Evolutionary conservation across 64 coral and sea anemone genomes (phyloP), one percentile per base, ranked within the genome.

Genomic region (Actinia tenebrosa): DNA sequence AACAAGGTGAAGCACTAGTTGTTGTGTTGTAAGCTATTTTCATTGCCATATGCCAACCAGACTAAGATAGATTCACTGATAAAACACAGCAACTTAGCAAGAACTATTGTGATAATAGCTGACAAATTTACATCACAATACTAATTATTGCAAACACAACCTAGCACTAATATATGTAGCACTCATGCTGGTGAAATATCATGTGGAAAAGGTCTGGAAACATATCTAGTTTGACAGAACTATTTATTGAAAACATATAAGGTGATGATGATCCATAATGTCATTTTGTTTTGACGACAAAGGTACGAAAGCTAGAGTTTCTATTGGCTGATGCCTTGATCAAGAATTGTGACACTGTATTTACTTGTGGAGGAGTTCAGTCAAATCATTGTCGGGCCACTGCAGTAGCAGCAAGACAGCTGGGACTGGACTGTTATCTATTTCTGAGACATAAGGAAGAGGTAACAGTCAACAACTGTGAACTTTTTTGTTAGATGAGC

Each of bases 241-340:
- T 37, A 37, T 37, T 37, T 37, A 37, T 50, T 0, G 3, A 5
- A 50, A 50, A 50, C 47, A 50, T 8, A 50, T 50, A 66, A 9
- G n/a, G 6, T 66, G 19, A n/a, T 20, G 22, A 20, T 18, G 5
- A 81, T 81, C 15, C n/a, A 53, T 20, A n/a, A 52, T 50, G 45
- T 22, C n/a, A 20, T 37, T 47, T 7, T 47, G 4, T 81, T 52
- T 86, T 22, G 19, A 23, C 7, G 10, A 23, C 37, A 75, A 14
- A 95, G 93, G 86, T 95, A 45, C 89, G 93, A 17, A 95, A 95
- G 64, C 86, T 95, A 77, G 92, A 94, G 85, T 94, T 94, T 83
- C 37, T 91, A 5, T 72, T 94, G 15, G 92, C 89, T 84, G 93
- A 95, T 88, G 93, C 86, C 27, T 80, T 95, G 56, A 52, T 80